Evolutionary conservation across 2,113 vertebrate genomes (phyloP).

Genomic region (Carlito syrichta): DNA sequence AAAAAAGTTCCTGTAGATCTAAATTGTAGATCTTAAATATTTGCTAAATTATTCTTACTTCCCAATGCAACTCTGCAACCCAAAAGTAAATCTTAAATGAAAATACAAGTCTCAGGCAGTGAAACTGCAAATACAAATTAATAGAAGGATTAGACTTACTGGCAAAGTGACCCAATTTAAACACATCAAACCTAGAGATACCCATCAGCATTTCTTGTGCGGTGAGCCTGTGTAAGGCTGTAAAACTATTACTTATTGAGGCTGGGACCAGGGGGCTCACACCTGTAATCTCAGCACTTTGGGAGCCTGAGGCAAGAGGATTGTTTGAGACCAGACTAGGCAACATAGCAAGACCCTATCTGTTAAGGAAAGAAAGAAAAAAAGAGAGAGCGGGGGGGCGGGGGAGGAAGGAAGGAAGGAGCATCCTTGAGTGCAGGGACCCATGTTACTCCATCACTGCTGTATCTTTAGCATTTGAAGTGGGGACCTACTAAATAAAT

Average conservation of each 20-base stretch:
- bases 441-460: background rate
- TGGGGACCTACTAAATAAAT: background rate
- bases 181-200: background rate
- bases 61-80: background rate
- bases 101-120: background rate
- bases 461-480: background rate
- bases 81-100: background rate
- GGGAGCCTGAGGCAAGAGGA: too few relatives aligned
- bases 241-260: too few relatives aligned
- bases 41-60: background rate
- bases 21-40: background rate
- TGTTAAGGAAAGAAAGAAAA: too few relatives aligned
- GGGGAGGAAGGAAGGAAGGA: too few relatives aligned
- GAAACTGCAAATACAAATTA: background rate
- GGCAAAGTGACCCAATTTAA: background rate
- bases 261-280: too few relatives aligned
- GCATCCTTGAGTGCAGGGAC: too few relatives aligned
- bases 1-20: background rate
- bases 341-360: too few relatives aligned
- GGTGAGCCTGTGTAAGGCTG: background rate
- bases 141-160: background rate
- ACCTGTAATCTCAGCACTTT: too few relatives aligned
- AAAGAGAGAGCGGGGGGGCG: too few relatives aligned
- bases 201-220: background rate
- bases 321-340: too few relatives aligned